Evolutionary conservation across 1,140 invertebrate species (phyloP).

Genomic region (Gonatopus flavifemur): DNA sequence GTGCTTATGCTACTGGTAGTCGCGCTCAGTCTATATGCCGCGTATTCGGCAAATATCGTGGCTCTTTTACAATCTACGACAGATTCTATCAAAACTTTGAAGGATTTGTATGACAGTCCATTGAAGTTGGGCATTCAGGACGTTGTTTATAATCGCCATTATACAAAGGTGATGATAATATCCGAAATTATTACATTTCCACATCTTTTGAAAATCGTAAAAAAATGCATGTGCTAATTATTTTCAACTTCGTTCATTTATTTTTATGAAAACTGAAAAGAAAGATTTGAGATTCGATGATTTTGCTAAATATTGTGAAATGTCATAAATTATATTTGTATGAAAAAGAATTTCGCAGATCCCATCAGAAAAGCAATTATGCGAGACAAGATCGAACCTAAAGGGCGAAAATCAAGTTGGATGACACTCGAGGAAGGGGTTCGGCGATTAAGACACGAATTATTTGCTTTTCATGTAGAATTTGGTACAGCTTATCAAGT

Average conservation of each 20-base stretch:
- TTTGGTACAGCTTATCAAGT: constrained; percentile 64
- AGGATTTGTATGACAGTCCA: constrained; percentile 63
- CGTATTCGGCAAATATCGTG: constrained; percentile 69
- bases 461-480: constrained; percentile 70
- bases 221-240: too few relatives aligned
- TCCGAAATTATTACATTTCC: too few relatives aligned
- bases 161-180: constrained; percentile 67
- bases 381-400: constrained; percentile 62
- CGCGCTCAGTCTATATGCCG: constrained; percentile 58
- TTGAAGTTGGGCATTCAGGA: constrained; percentile 64
- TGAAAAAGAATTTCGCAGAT: constrained; percentile 47
- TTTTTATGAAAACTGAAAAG: too few relatives aligned
- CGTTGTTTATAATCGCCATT: constrained; percentile 65
- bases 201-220: too few relatives aligned
- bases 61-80: constrained; percentile 67
- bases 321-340: constrained; percentile 1
- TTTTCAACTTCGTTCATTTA: too few relatives aligned
- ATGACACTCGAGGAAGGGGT: constrained; percentile 64
- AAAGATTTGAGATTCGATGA: too few relatives aligned
- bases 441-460: constrained; percentile 57
- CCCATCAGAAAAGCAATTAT: constrained; percentile 63
- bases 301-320: too few relatives aligned
- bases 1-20: constrained; percentile 37
- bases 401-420: constrained; percentile 57
- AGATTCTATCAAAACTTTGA: constrained; percentile 60